Base-by-base conservation (phyloP, 2,888 invertebrate species). In the Cantharis lateralis region DNA sequence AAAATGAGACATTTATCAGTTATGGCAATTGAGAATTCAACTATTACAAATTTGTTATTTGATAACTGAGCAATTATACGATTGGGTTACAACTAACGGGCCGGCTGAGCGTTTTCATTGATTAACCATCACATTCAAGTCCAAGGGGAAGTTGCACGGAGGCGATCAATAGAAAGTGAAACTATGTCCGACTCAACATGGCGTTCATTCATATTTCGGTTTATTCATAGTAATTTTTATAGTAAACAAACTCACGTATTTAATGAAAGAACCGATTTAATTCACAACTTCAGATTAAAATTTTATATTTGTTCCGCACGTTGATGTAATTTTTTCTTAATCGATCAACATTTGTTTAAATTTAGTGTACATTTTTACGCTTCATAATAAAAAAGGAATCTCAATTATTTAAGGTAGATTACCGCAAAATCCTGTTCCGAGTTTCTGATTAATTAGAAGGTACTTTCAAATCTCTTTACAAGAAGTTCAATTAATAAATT, bases 91-190 rank as follows among this genome's bases (percentile, higher is more conserved):
- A 48, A 48, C 48, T 48, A n/a, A n/a, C 48, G 48, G n/a, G n/a
- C 24, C 20, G 20, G 16, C 64, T 66, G 64, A 24, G 64, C 18
- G 24, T 24, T 66, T 66, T 66, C 64, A 66, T 66, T 66, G 64
- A 66, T 66, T 66, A 66, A 66, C 18, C 72, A 66, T 66, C 32
- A 66, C 64, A 72, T 72, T 64, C 73, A 61, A 61, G 28, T 66
- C 68, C 63, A 69, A 62, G 72, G 72, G 71, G 70, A 72, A 62
- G 71, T 70, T 71, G 62, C 77, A 69, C 62, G 79, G 64, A 80
- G 81, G 77, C 48, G 82, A 82, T 82, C 82, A 82, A 82, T 82
- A 82, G 82, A 82, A 82, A 81, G 81, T 80, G 81, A 82, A 81
- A 82, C 80, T 81, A 69, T 15, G 32, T 61, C 76, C 80, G 80